Base-by-base conservation (phyloP, 2,888 invertebrate species). In the Lochmaea crataegi region DNA sequence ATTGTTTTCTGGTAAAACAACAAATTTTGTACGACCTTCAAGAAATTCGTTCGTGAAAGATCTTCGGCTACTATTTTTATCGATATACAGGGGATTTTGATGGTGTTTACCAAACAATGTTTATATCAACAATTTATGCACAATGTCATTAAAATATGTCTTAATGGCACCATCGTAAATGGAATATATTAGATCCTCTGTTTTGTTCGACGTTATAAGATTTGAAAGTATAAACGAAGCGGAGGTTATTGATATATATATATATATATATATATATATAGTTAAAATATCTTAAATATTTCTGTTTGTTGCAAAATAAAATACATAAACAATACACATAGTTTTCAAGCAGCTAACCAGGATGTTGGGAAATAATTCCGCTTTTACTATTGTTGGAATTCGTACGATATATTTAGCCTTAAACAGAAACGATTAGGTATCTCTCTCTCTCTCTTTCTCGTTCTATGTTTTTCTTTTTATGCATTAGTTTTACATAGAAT, bases 301-400 rank as follows among this genome's bases (percentile, higher is more conserved):
- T 38, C 32, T 14, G 12, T 60, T 5, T 38, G 10, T 60, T 38
- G 61, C 38, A 18, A 63, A 41, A 41, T 63, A n/a, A 63, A 63
- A 63, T 63, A 38, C 41, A 42, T 63, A 63, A 63, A 63, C 61
- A 41, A 63, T 63, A 63, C 42, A 16, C 61, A 42, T 42, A 42
- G 16, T 41, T 63, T 12, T 63, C 61, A 63, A 42, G 18, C 42
- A 61, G 18, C 38, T 42, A 61, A 61, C 61, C 61, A 63, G 61
- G 61, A 63, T 63, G 42, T 63, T 63, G 42, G 11, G 61, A 63
- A 63, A 63, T 41, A 63, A 63, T 18, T 63, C 61, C 41, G 61
- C 61, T 63, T 63, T 63, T 63, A 42, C 42, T 63, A 63, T 63
- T 42, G 41, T 38, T 42, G 18, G 61, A 41, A 42, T 63, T 41